phyloP scores from a whole-genome alignment of 2,113 vertebrate species.

The Phalacrocorax carbo region DNA sequence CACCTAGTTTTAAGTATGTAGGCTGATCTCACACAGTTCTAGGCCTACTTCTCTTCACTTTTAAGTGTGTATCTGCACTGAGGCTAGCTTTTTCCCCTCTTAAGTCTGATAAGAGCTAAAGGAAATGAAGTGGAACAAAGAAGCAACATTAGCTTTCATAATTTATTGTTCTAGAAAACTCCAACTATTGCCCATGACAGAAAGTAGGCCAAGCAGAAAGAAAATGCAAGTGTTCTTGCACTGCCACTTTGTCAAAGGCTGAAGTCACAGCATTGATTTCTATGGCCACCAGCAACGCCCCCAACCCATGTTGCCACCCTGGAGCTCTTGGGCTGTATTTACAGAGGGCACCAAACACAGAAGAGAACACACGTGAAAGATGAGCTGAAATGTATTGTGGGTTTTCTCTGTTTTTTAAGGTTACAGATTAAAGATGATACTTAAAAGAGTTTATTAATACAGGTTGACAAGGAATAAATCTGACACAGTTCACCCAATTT shows the following conservation, averaged over 20 bases:
- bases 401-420: not conserved
- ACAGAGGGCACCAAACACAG: not conserved
- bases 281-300: not conserved
- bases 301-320: fast-evolving
- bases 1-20: not conserved
- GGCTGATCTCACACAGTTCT: not conserved
- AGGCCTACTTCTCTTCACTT: not conserved
- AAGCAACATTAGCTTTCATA: constrained; percentile 15
- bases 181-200: not conserved
- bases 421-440: not conserved
- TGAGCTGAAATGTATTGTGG: not conserved
- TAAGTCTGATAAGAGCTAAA: not conserved
- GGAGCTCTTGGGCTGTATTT: not conserved
- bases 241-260: not conserved
- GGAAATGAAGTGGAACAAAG: constrained; percentile 29
- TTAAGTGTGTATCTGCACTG: not conserved
- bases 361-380: not conserved
- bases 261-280: not conserved
- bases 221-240: not conserved
- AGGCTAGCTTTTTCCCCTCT: not conserved
- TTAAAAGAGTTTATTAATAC: not conserved
- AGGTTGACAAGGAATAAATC: not conserved
- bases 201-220: constrained; percentile 33
- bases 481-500: not conserved
- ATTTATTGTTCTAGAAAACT: constrained; percentile 22